These are phyloP conservation scores for Ascaphus truei DNA, from an alignment of 2,113 vertebrate species.

Conservation along the genomic window DNA sequence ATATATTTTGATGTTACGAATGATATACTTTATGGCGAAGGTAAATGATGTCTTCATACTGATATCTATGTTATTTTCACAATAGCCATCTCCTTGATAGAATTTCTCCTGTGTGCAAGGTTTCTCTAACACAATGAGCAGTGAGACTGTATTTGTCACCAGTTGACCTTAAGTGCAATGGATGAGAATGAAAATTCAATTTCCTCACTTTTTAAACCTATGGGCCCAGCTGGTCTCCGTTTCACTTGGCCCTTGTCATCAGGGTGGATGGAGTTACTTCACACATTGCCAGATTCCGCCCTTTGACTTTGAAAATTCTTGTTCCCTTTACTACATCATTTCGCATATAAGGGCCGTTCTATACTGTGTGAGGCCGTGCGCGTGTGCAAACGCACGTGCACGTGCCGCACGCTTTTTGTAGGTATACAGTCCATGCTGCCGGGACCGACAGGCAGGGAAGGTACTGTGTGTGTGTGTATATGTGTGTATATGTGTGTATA, in stretches of 20 bases:
- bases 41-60: no score
- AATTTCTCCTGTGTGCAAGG: neutral
- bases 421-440: no score
- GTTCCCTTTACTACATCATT: neutral
- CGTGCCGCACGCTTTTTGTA: no score
- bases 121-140: neutral
- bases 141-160: neutral
- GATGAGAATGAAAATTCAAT: neutral
- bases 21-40: no score
- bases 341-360: neutral
- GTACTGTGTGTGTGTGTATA: no score
- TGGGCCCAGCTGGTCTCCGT: neutral
- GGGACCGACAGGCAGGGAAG: no score
- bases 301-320: neutral
- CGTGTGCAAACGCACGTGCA: no score
- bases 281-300: neutral
- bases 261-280: neutral
- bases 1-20: no score
- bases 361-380: no score
- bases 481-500: no score
- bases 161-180: neutral
- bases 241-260: neutral
- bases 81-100: neutral
- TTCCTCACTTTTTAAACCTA: neutral
- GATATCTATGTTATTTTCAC: no score